A percentile compares a stretch with the other conserved stretches of the same genome.
Evolutionary conservation across 23 tunicate species (phyloP).

Genomic region (Oikopleura dioica): DNA sequence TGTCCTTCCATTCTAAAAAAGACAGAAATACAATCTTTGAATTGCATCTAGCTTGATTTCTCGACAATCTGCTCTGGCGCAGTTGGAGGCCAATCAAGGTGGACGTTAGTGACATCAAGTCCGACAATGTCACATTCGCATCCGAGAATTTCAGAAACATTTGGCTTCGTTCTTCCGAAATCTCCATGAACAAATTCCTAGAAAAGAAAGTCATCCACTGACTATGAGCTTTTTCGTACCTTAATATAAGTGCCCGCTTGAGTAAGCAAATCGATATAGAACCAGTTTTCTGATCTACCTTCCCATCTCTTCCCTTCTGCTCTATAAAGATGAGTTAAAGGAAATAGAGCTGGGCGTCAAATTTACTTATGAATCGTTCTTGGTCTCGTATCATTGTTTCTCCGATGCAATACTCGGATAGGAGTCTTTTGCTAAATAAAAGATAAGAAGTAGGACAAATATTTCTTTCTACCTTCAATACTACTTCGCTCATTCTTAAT

Average conservation of each 20-base stretch:
- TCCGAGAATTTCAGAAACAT: constrained; percentile 26
- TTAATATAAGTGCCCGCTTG: constrained; percentile 93
- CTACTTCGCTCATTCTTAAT: constrained; percentile 16
- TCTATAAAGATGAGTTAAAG: background rate
- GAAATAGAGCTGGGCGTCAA: background rate
- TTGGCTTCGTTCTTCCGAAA: constrained; percentile 67
- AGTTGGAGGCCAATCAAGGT: constrained; percentile 68
- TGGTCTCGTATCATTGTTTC: constrained; percentile 29
- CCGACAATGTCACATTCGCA: constrained; percentile 57
- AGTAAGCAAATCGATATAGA: constrained; percentile 30
- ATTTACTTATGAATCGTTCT: constrained; percentile 20
- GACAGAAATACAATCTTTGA: too few relatives aligned
- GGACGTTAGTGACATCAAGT: constrained; percentile 45
- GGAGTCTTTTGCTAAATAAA: constrained; percentile 84
- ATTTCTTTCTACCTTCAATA: too few relatives aligned
- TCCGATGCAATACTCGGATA: constrained; percentile 59
- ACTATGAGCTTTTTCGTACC: background rate
- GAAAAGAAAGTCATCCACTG: background rate
- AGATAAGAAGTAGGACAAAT: too few relatives aligned
- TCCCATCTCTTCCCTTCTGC: background rate
- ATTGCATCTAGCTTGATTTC: too few relatives aligned
- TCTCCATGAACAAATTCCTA: constrained; percentile 95
- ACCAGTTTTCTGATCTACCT: constrained; percentile 14
- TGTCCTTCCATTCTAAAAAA: too few relatives aligned
- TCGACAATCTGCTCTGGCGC: too few relatives aligned